A percentile compares a stretch with the other conserved stretches of the same genome.
phyloP scores from a whole-genome alignment of 2,888 invertebrate species.

The Lithophane socia region DNA sequence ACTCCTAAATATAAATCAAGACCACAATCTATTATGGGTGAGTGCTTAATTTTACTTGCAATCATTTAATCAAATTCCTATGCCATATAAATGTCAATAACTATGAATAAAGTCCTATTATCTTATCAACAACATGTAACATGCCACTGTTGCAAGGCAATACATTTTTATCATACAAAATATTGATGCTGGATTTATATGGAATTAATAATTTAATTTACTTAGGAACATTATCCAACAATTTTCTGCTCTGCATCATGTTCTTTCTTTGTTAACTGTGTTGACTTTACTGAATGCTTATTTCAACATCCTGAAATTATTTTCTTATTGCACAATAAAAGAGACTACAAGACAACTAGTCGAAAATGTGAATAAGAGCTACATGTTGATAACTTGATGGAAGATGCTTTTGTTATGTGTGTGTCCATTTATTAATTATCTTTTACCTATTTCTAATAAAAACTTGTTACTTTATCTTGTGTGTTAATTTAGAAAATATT shows the following conservation, averaged over 20 bases:
- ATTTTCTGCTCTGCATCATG: conserved; percentile 61
- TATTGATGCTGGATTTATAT: conserved; percentile 10
- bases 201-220: conserved; percentile 20
- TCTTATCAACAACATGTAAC: conserved; percentile 43
- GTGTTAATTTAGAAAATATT: conserved; percentile 60
- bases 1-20: conserved; percentile 80
- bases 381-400: conserved; percentile 27
- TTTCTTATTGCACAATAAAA: conserved; percentile 51
- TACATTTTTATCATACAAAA: conserved; percentile 16
- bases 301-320: conserved; percentile 51
- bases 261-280: conserved; percentile 54
- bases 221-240: conserved; percentile 24
- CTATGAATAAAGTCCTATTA: conserved; percentile 27
- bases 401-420: conserved; percentile 58
- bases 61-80: conserved; percentile 25
- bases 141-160: conserved; percentile 45
- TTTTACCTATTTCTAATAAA: background rate
- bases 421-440: conserved; percentile 4
- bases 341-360: conserved; percentile 13
- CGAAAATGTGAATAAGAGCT: conserved; percentile 24
- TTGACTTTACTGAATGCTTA: conserved; percentile 50
- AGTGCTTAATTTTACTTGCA: conserved; percentile 70
- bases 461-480: conserved; percentile 6
- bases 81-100: conserved; percentile 31
- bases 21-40: conserved; percentile 87